Conservation (phyloP, 2,797 vertebrate genomes). For the Tenualosa ilisha region DNA sequence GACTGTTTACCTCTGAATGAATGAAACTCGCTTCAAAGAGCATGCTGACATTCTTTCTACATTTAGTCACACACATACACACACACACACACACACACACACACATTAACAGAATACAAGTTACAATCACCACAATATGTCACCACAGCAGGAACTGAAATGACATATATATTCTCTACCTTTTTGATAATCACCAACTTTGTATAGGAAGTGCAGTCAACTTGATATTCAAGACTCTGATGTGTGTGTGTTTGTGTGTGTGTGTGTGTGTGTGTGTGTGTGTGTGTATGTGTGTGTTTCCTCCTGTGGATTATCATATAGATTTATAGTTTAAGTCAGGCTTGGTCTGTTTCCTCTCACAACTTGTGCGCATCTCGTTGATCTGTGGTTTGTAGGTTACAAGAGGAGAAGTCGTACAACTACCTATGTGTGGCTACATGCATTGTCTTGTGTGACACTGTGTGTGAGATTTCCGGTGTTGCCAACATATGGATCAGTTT, state of each 20-base stretch:
- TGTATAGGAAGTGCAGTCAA: neutral
- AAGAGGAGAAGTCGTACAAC: conserved; percentile 2
- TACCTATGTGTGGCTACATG: neutral
- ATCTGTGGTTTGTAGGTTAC: neutral
- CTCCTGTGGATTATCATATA: neutral
- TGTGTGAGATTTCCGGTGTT: neutral
- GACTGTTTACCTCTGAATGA: conserved; percentile 7
- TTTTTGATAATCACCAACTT: neutral
- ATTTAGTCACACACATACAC: conserved; percentile 31
- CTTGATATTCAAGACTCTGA: neutral
- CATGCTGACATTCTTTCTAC: neutral
- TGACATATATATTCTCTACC: neutral
- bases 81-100: conserved; percentile 22
- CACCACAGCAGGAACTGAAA: conserved; percentile 11
- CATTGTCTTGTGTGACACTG: neutral
- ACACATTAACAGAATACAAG: neutral
- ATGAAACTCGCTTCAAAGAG: conserved; percentile 1
- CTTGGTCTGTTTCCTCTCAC: neutral
- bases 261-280: too few species aligned
- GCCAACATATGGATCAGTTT: neutral
- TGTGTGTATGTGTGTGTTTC: neutral
- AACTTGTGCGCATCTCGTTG: neutral
- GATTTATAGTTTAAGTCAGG: neutral
- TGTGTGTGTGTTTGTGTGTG: too few species aligned
- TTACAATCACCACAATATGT: neutral